Base-by-base conservation (phyloP, 2,113 vertebrate genomes). In the Zosterops lateralis region DNA sequence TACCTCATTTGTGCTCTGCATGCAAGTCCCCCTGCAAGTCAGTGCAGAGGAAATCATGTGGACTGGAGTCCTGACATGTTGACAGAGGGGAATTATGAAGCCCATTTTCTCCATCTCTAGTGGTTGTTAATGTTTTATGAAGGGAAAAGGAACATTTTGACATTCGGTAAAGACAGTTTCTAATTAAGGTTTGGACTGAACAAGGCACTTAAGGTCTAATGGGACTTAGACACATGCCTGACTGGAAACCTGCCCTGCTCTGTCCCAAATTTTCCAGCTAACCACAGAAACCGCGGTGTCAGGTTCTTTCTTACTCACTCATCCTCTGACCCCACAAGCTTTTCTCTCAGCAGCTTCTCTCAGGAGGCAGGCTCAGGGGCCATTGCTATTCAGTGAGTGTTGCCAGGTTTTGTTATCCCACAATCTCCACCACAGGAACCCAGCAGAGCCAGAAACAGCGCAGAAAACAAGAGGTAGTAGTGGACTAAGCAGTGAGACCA, bases 61-160 rank as follows among this genome's bases (percentile, higher is more conserved):
- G 54, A 32, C 38, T 85, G 14, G 7, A 90, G 47, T 60, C 36
- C 47, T 34, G 51, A 45, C 62, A 20, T 44, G 34, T 36, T 87
- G 87, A 74, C 74, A 67, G 67, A 74, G 5, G 25, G 75, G 51
- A 95, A 71, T 88, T 74, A 91, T 53, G 51, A n/a, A 87, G 25
- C 36, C 51, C 75, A 80, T 94, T 95, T 96, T 77, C 90, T 96
- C 72, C 56, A 70, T 64, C 48, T 94, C 71, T 77, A 31, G 56
- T 25, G 82, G 25, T 73, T 3, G 0, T 94, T 91, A 95, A 93
- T 86, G 56, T 92, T 96, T 95, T 77, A 95, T 87, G 87, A 95
- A 91, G 71, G 78, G 57, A 80, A 95, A 92, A 90, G 40, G 87
- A 94, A 90, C 71, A 83, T 91, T 97, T 76, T 95, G 78, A 83